Evolutionary conservation across 2,888 invertebrate genomes (phyloP), one percentile per base, ranked within the genome.

Genomic region (Volucella inflata): DNA sequence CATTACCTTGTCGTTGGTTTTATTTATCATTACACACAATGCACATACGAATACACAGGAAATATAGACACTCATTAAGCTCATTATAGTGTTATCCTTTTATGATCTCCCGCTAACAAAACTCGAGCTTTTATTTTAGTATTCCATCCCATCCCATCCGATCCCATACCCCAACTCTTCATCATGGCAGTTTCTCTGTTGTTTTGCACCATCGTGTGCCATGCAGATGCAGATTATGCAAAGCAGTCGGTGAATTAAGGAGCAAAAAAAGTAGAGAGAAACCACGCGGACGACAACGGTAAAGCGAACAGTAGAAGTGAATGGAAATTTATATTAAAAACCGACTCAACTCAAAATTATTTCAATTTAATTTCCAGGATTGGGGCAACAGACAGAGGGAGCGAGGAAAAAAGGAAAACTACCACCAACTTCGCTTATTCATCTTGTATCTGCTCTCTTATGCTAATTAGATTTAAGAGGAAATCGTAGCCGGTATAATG

Each of bases 81-180:
- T 82, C 82, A 82, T 77, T 82, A 82, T 77, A 82, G 77, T 82
- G 82, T 82, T 82, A 82, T 82, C 82, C 82, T 72, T 77, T 82
- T 82, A 82, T 82, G 82, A 82, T 82, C 77, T 77, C 57, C 82
- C 82, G 77, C 77, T 82, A 82, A 77, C 82, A 82, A 72, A 82
- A 82, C 72, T 82, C 71, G 46, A 77, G 82, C 77, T 82, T 82
- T 82, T 82, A 82, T 82, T 82, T 82, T 67, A 77, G 77, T 72
- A 65, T 55, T 40, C 76, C 51, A 14, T 50, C 38, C 10, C 21
- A 51, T 14, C 44, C 14, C 42, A 42, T n/a, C n/a, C n/a, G n/a
- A n/a, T n/a, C n/a, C n/a, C n/a, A n/a, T n/a, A n/a, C n/a, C n/a
- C n/a, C n/a, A n/a, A n/a, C n/a, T n/a, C 12, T 12, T 50, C 11